Base-by-base conservation (phyloP, 1,140 invertebrate genomes). In the Fragariocoptes setiger region DNA sequence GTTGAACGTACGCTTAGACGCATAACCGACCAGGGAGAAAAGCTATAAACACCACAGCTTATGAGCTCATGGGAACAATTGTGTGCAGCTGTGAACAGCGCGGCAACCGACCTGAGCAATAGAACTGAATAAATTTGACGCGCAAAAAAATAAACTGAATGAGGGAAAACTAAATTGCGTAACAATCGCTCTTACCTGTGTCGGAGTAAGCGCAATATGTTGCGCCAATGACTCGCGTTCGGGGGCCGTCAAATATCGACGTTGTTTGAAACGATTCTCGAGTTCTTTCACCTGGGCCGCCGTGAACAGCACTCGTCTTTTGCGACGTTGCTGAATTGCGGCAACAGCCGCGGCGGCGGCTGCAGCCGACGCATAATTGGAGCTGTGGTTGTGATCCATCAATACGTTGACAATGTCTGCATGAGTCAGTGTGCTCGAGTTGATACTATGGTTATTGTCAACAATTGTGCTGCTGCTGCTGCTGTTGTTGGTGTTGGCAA, bases 111-210 rank as follows among this genome's bases (percentile, higher is more conserved):
- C n/a, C n/a, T n/a, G n/a, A n/a, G n/a, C n/a, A n/a, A n/a, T n/a
- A n/a, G n/a, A n/a, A n/a, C n/a, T n/a, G n/a, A n/a, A n/a, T n/a
- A n/a, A n/a, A n/a, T n/a, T n/a, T n/a, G n/a, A n/a, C n/a, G n/a
- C n/a, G n/a, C n/a, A n/a, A n/a, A n/a, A n/a, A n/a, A n/a, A n/a
- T n/a, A n/a, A n/a, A n/a, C n/a, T n/a, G n/a, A n/a, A n/a, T n/a
- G n/a, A n/a, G n/a, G n/a, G n/a, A n/a, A n/a, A n/a, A n/a, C n/a
- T n/a, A n/a, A n/a, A n/a, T n/a, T n/a, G n/a, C n/a, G 67, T 51
- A 49, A 95, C 86, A n/a, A 86, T 94, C 53, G 94, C 94, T 71
- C 94, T 95, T 38, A 95, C 85, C 78, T 94, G 68, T 35, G 62
- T 64, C 18, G 62, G 56, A 38, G 61, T 60, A 20, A 64, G 48